Base-by-base conservation (phyloP, 1,140 invertebrate species). In the Odontomachus brunneus region DNA sequence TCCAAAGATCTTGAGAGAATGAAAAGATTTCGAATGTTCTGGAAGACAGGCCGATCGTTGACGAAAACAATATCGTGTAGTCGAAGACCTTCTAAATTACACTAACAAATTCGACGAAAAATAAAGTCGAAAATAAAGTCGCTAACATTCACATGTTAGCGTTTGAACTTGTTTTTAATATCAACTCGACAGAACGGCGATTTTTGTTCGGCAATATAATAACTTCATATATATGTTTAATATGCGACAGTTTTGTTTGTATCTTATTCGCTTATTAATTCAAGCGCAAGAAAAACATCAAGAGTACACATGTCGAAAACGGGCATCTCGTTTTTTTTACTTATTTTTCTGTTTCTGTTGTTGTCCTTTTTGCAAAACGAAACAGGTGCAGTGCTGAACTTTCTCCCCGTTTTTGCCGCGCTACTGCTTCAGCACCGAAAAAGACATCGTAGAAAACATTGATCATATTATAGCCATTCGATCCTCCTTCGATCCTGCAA, bases 41-140 rank as follows among this genome's bases (percentile, higher is more conserved):
- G 76, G 9, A 88, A 73, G 55, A 74, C 3, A 62, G 12, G 0
- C 51, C 78, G 11, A 49, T 88, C 12, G 24, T 57, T 29, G 84
- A 38, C 0, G 89, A 91, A 2, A 89, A 90, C 38, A 89, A 90
- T 48, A 75, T 87, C 5, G 22, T 84, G n/a, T 89, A 87, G 87
- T 82, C 2, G 75, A 82, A 55, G 82, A 90, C 63, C 57, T 90
- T 11, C 49, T 90, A 12, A 91, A 87, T 80, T 91, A 90, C 29
- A 89, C 51, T 2, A 84, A 82, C 11, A 86, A 84, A 12, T 57
- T 88, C 14, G 69, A 90, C 0, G 11, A 63, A 55, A 29, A 65
- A 14, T 44, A 66, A 76, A 67, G 17, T 76, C 5, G 14, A 65
- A 9, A 0, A 12, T 7, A 53, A 62, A n/a, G n/a, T n/a, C n/a